phyloP scores from a whole-genome alignment of 1,140 invertebrate species.

The Scaptomyza pallida region DNA sequence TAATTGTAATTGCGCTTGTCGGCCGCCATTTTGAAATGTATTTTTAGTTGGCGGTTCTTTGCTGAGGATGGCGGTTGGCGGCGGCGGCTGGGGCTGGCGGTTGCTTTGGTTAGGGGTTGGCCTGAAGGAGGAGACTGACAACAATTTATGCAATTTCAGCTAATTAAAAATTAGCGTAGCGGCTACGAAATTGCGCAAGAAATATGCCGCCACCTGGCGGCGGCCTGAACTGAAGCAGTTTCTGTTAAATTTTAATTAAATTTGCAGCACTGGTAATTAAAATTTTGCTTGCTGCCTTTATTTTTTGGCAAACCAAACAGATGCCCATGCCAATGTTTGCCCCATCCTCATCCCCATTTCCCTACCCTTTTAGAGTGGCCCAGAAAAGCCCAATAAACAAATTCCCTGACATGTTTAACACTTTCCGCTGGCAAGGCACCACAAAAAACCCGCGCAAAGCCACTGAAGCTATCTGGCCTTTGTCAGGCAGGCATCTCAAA shows the following conservation, averaged over 20 bases:
- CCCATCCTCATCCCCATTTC: not conserved
- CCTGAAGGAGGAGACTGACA: constrained; percentile 12
- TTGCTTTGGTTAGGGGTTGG: not conserved
- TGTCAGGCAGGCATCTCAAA: constrained; percentile 50
- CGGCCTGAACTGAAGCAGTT: constrained; percentile 18
- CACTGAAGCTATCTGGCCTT: constrained; percentile 62
- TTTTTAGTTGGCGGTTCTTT: constrained; percentile 21
- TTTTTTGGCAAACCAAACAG: constrained; percentile 44
- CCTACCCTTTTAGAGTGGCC: constrained; percentile 15
- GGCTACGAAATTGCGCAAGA: constrained; percentile 44
- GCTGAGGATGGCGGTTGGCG: constrained; percentile 3
- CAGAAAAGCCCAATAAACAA: constrained; percentile 75
- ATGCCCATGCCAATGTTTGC: constrained; percentile 46
- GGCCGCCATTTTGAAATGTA: constrained; percentile 69
- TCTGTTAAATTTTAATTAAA: constrained; percentile 78
- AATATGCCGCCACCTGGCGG: constrained; percentile 67
- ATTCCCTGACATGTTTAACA: constrained; percentile 82
- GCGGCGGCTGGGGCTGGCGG: not conserved
- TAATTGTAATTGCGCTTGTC: constrained; percentile 67
- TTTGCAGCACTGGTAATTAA: constrained; percentile 67
- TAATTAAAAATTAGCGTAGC: constrained; percentile 77
- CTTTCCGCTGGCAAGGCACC: constrained; percentile 64
- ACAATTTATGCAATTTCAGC: constrained; percentile 70
- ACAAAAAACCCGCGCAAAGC: constrained; percentile 46
- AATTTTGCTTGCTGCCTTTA: constrained; percentile 58